Conservation (phyloP, 2,797 vertebrate genomes). For the Orestias chungarensis region DNA sequence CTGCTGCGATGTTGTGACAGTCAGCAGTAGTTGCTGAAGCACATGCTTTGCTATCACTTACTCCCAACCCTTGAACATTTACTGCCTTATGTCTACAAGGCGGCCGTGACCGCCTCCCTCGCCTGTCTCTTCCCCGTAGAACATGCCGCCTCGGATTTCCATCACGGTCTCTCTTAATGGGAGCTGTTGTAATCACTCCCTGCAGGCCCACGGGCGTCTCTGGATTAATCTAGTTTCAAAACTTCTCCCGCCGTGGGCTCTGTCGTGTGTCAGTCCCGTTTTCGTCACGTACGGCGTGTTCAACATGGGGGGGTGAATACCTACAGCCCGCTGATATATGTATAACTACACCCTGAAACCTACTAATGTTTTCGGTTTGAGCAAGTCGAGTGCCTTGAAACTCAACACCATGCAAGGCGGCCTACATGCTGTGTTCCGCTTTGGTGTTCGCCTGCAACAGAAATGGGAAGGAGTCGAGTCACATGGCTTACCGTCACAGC, state of each 20-base stretch:
- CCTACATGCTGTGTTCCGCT: constrained; percentile 32
- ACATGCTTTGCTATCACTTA: constrained; percentile 33
- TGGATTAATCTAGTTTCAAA: constrained; percentile 70
- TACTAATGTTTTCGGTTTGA: constrained; percentile 48
- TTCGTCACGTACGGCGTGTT: constrained; percentile 55
- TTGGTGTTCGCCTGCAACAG: constrained; percentile 52
- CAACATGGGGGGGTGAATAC: constrained; percentile 46
- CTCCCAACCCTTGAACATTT: constrained; percentile 29
- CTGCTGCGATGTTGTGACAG: constrained; percentile 47
- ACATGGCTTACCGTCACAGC: constrained; percentile 51
- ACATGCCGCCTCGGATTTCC: constrained; percentile 52
- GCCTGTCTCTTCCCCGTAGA: constrained; percentile 42
- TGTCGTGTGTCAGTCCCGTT: constrained; percentile 62
- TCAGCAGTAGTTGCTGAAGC: constrained; percentile 27
- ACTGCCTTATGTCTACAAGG: constrained; percentile 45
- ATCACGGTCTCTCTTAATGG: constrained; percentile 65
- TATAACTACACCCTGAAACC: constrained; percentile 45
- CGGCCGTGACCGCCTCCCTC: constrained; percentile 30
- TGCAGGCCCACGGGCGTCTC: constrained; percentile 58
- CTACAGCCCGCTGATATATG: constrained; percentile 67
- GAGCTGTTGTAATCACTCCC: constrained; percentile 63
- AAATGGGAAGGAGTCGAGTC: constrained; percentile 36
- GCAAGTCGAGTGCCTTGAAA: constrained; percentile 50
- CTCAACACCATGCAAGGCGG: constrained; percentile 37
- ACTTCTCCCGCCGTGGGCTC: constrained; percentile 59